Conservation (phyloP, 1,140 invertebrate species). For the Patella vulgata region DNA sequence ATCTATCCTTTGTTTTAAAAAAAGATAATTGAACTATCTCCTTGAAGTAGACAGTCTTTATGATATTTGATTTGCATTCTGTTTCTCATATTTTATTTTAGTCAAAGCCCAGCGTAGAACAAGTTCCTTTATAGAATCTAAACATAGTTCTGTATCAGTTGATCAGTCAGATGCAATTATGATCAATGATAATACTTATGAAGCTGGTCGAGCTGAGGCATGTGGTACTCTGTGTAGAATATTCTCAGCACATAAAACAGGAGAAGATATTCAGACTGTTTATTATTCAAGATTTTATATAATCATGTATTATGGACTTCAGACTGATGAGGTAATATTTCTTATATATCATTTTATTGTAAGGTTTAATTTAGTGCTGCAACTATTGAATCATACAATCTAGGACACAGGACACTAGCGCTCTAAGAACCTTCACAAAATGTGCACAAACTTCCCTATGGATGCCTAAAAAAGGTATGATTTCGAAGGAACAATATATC, state of each 20-base stretch:
- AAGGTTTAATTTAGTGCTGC: not conserved
- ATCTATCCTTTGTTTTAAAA: too few species aligned
- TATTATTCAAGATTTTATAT: conserved; percentile 96
- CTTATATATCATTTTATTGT: too few species aligned
- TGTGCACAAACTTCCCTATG: too few species aligned
- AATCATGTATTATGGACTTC: conserved; percentile 87
- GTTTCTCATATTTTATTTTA: conserved; percentile 16
- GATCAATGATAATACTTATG: conserved; percentile 51
- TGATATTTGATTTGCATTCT: too few species aligned
- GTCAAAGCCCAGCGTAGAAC: conserved; percentile 45
- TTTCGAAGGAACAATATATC: too few species aligned
- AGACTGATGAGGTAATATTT: conserved; percentile 69
- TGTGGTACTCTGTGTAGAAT: conserved; percentile 94
- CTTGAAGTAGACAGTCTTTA: too few species aligned
- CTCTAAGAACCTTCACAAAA: not conserved
- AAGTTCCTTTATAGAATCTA: conserved; percentile 55
- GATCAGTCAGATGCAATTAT: conserved; percentile 34
- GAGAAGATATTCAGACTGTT: conserved; percentile 92
- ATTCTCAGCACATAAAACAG: conserved; percentile 95
- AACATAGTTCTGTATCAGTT: conserved; percentile 41
- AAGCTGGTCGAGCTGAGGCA: conserved; percentile 90
- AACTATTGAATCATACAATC: not conserved
- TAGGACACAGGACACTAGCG: not conserved
- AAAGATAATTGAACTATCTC: too few species aligned
- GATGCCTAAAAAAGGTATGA: too few species aligned